Evolutionary conservation across 2,888 invertebrate species (phyloP).

Genomic region (Nudaria mundana): DNA sequence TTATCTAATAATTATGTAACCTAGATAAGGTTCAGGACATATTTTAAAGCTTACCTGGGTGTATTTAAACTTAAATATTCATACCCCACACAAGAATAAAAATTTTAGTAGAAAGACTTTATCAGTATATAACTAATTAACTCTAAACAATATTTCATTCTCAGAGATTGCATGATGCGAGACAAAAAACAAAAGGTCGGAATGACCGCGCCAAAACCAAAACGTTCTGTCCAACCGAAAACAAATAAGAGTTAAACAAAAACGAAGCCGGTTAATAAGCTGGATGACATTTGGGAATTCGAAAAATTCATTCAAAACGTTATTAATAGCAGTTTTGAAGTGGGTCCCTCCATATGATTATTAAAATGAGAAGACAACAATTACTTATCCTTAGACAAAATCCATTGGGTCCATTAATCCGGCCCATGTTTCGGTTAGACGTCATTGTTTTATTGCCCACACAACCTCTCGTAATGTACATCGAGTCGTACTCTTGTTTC

Average conservation of each 20-base stretch:
- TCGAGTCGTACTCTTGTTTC: constrained; percentile 49
- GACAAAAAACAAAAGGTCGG: constrained; percentile 75
- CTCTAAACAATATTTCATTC: constrained; percentile 78
- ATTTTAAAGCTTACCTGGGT: too few relatives aligned
- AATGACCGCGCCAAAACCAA: constrained; percentile 79
- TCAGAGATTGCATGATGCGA: constrained; percentile 67
- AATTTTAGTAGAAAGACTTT: constrained; percentile 58
- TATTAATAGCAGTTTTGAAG: constrained; percentile 74
- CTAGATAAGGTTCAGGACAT: too few relatives aligned
- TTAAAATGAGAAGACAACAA: constrained; percentile 69
- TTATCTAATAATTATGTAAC: too few relatives aligned
- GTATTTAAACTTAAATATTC: too few relatives aligned
- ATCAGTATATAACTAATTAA: constrained; percentile 72
- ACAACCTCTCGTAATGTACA: constrained; percentile 43
- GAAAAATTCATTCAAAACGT: constrained; percentile 75
- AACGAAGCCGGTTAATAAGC: constrained; percentile 79
- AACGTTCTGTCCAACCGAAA: constrained; percentile 73
- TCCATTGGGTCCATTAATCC: constrained; percentile 45
- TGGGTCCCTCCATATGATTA: constrained; percentile 58
- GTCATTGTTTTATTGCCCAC: constrained; percentile 48
- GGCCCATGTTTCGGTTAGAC: constrained; percentile 39
- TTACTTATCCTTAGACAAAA: constrained; percentile 61
- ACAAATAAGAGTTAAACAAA: constrained; percentile 76
- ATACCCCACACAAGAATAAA: constrained; percentile 33
- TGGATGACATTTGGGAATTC: constrained; percentile 80